These are phyloP conservation scores for Eolophus roseicapilla DNA, from an alignment of 2,113 vertebrate species.

Conservation along the genomic window DNA sequence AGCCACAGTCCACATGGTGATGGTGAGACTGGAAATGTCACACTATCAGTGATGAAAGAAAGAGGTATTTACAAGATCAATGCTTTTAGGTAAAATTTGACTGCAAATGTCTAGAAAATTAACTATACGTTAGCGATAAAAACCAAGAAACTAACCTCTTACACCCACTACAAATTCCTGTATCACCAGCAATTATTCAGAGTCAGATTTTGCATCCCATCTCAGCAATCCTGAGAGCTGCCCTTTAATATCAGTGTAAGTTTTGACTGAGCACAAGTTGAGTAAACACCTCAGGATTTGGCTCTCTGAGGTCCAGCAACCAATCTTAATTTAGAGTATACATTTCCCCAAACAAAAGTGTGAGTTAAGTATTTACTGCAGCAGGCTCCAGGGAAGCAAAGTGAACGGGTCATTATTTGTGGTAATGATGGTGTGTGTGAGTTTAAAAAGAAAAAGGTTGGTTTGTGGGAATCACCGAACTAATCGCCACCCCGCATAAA, in stretches of 20 bases:
- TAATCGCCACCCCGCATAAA: constrained; percentile 59
- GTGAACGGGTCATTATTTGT: constrained; percentile 6
- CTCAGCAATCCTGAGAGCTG: neutral
- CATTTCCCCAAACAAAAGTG: neutral
- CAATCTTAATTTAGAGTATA: neutral
- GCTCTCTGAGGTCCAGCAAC: neutral
- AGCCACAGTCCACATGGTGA: accelerated
- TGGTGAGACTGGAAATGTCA: neutral
- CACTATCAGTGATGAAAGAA: accelerated
- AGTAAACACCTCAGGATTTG: neutral
- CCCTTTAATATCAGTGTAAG: neutral
- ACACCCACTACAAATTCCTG: neutral
- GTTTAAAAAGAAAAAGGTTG: constrained; percentile 29
- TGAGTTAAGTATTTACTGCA: neutral
- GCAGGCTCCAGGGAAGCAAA: neutral
- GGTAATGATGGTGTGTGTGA: neutral
- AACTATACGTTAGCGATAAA: neutral
- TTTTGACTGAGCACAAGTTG: neutral
- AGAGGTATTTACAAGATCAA: neutral
- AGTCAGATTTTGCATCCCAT: neutral
- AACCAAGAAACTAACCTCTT: neutral
- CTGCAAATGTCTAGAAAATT: neutral
- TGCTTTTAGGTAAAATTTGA: neutral
- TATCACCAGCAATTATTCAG: neutral
- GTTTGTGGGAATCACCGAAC: constrained; percentile 55